Evolutionary conservation across 2,888 invertebrate genomes (phyloP).

Genomic region (Tethea ocularis): DNA sequence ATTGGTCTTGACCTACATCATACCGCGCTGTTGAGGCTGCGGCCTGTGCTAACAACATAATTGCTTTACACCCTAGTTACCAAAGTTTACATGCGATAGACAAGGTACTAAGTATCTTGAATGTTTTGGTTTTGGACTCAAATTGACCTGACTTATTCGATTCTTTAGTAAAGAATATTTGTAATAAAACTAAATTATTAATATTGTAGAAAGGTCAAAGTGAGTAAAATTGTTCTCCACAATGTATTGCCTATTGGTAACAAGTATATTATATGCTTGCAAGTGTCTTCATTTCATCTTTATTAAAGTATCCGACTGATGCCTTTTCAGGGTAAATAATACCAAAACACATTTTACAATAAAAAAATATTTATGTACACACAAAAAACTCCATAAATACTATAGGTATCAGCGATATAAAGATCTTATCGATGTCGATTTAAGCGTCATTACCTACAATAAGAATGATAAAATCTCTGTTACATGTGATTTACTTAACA

Average conservation of each 20-base stretch:
- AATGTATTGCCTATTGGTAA: too few relatives aligned
- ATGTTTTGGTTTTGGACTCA: background rate
- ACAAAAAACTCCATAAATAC: too few relatives aligned
- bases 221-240: too few relatives aligned
- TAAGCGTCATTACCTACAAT: background rate
- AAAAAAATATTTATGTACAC: too few relatives aligned
- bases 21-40: background rate
- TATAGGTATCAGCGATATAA: background rate
- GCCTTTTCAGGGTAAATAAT: too few relatives aligned
- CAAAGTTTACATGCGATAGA: background rate
- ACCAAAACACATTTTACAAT: too few relatives aligned
- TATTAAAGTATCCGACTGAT: too few relatives aligned
- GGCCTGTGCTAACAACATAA: background rate
- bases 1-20: constrained; percentile 1
- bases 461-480: background rate
- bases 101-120: background rate
- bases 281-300: too few relatives aligned
- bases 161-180: background rate
- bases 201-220: too few relatives aligned
- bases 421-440: background rate
- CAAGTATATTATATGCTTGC: too few relatives aligned
- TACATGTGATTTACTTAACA: background rate
- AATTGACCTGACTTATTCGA: background rate
- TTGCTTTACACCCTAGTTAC: background rate
- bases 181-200: too few relatives aligned